These are phyloP conservation scores for Urocyon cinereoargenteus DNA, from an alignment of 2,797 vertebrate species.

Conservation along the genomic window DNA sequence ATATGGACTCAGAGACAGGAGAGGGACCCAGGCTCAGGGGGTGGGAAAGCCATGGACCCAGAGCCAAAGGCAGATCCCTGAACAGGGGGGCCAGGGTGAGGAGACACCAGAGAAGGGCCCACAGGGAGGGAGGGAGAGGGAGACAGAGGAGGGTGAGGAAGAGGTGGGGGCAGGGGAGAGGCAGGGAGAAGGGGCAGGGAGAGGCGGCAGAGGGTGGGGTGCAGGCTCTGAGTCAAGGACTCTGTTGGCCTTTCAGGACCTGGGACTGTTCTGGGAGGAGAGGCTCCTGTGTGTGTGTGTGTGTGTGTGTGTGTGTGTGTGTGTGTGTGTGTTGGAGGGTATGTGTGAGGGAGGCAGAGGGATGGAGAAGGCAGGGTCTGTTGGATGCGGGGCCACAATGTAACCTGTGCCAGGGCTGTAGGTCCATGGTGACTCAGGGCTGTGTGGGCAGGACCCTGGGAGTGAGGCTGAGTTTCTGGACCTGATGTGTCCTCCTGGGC, in stretches of 20 bases:
- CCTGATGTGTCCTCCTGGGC: background rate
- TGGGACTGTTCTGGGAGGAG: too few relatives aligned
- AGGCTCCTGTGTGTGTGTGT: background rate
- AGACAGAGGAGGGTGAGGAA: too few relatives aligned
- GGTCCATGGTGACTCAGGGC: background rate
- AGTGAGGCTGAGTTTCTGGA: slow-evolving; percentile 13
- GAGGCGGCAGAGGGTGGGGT: too few relatives aligned
- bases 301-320: background rate
- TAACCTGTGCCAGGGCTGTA: background rate
- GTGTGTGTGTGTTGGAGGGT: too few relatives aligned
- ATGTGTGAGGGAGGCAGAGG: background rate
- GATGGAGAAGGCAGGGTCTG: background rate
- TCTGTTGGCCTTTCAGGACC: too few relatives aligned
- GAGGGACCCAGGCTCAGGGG: background rate
- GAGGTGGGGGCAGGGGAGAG: too few relatives aligned
- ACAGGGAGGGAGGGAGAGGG: too few relatives aligned
- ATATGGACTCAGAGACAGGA: background rate
- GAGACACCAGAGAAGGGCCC: too few relatives aligned
- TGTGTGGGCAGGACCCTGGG: background rate
- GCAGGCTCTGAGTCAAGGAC: background rate
- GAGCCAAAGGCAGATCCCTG: too few relatives aligned
- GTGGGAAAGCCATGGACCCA: too few relatives aligned
- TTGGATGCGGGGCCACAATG: background rate
- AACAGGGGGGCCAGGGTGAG: too few relatives aligned
- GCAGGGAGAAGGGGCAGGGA: too few relatives aligned